phyloP scores from a whole-genome alignment of 1,140 invertebrate genomes.

The Pogonomyrmex californicus region DNA sequence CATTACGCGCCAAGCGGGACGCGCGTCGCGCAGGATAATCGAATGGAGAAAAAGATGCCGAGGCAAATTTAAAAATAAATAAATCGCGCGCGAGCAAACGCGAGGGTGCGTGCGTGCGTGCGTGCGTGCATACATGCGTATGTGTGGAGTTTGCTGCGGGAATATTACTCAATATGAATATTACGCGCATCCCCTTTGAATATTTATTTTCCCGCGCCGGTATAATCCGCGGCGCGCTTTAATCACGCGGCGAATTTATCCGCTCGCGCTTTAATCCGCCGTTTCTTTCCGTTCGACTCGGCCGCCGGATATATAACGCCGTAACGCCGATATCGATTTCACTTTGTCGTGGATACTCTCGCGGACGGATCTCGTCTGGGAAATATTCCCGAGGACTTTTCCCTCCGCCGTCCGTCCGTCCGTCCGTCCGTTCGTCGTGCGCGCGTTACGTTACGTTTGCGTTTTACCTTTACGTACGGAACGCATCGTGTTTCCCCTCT shows the following conservation, averaged over 20 bases:
- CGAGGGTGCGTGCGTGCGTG: neutral
- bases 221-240: conserved; percentile 52
- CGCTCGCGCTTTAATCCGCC: conserved; percentile 56
- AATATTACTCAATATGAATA: conserved; percentile 43
- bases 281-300: conserved; percentile 60
- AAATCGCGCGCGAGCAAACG: too few relatives aligned
- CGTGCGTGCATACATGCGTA: neutral
- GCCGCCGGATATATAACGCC: conserved; percentile 39
- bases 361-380: conserved; percentile 61
- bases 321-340: conserved; percentile 70
- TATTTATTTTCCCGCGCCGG: conserved; percentile 55
- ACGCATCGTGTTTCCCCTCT: too few relatives aligned
- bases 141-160: neutral
- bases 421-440: too few relatives aligned
- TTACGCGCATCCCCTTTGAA: conserved; percentile 48
- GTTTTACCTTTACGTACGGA: neutral
- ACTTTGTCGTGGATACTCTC: conserved; percentile 50
- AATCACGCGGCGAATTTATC: conserved; percentile 57
- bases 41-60: neutral
- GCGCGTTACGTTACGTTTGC: neutral
- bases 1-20: neutral
- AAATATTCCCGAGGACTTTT: conserved; percentile 46
- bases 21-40: neutral
- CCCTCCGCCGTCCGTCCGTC: neutral
- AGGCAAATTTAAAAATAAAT: neutral